phyloP scores from a whole-genome alignment of 2,888 invertebrate species.

The Diaprepes abbreviatus region DNA sequence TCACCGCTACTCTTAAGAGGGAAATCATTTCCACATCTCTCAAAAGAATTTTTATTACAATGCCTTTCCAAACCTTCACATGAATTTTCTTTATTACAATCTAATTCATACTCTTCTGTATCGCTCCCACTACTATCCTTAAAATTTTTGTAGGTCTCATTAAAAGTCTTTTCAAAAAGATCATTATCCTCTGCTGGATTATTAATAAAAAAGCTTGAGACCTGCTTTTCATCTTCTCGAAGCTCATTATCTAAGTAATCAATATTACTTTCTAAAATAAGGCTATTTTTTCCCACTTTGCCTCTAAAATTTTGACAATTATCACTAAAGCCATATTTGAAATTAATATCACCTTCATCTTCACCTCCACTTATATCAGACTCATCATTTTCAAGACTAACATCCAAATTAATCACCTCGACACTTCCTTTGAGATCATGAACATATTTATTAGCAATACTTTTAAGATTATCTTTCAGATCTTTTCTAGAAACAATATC shows the following conservation, averaged over 20 bases:
- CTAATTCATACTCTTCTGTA: constrained; percentile 30
- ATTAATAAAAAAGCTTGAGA: constrained; percentile 60
- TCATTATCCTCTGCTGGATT: constrained; percentile 69
- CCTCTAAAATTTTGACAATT: not conserved
- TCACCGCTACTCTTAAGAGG: not conserved
- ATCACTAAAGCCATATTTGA: not conserved
- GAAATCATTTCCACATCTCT: not conserved
- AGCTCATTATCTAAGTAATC: not conserved
- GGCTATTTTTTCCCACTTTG: not conserved
- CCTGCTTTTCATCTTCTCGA: not conserved
- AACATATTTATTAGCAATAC: constrained; percentile 19
- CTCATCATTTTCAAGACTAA: not conserved
- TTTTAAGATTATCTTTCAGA: not conserved
- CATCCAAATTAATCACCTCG: not conserved
- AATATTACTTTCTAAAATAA: not conserved
- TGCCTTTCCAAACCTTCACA: too few relatives aligned
- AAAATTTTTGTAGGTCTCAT: constrained; percentile 45
- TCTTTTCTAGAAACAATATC: constrained; percentile 66
- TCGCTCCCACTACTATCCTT: constrained; percentile 34
- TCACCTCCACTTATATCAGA: not conserved
- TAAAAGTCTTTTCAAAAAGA: constrained; percentile 74
- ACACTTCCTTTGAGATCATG: not conserved
- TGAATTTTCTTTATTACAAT: constrained; percentile 24
- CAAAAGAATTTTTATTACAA: not conserved
- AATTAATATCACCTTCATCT: not conserved